Evolutionary conservation across 2,797 vertebrate species (phyloP).

Genomic region (Enoplosus armatus): DNA sequence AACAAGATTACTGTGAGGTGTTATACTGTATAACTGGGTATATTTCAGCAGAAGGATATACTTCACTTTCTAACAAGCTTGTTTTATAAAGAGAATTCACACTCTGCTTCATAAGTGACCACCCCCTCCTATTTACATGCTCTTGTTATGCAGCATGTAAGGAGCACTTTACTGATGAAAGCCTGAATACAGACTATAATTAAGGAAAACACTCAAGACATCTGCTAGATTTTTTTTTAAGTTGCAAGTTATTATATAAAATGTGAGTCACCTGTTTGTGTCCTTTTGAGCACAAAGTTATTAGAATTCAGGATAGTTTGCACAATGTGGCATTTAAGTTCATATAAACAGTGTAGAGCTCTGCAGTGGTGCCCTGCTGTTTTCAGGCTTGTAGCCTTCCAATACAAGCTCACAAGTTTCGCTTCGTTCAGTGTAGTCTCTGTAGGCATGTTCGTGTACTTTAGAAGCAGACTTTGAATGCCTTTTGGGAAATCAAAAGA

Average conservation of each 20-base stretch:
- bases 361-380: not conserved
- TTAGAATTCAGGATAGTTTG: not conserved
- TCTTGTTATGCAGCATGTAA: not conserved
- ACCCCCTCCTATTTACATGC: conserved; percentile 10
- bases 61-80: not conserved
- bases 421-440: conserved; percentile 34
- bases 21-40: not conserved
- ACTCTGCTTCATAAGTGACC: conserved; percentile 1
- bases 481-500: conserved; percentile 72
- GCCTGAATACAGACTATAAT: not conserved
- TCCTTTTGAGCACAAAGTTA: not conserved
- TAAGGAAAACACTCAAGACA: not conserved
- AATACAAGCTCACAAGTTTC: conserved; percentile 4
- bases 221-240: not conserved
- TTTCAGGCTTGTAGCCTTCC: conserved; percentile 5
- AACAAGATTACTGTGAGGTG: not conserved
- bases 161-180: conserved; percentile 14
- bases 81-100: not conserved
- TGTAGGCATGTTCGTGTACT: conserved; percentile 26
- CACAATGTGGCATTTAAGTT: conserved; percentile 21
- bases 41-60: not conserved
- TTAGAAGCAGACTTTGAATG: conserved; percentile 30
- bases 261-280: not conserved
- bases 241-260: not conserved
- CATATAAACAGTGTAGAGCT: not conserved